A percentile compares a stretch with the other conserved stretches of the same genome.
Evolutionary conservation across 92 coral and sea anemone species (phyloP).

Genomic region (Bergia sp.): DNA sequence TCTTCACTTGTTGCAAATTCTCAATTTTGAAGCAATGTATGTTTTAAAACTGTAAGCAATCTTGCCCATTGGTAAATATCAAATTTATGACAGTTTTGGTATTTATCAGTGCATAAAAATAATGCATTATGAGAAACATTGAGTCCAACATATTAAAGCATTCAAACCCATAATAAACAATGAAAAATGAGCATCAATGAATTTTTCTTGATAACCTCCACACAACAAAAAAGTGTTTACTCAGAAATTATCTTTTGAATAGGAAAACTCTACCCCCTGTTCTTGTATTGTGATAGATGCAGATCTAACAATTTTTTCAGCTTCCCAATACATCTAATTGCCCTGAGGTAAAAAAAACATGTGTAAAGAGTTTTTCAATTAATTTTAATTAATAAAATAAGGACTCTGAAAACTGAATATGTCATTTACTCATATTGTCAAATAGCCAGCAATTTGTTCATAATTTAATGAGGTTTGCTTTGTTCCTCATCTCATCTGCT

Average conservation of each 20-base stretch:
- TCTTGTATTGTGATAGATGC: background rate
- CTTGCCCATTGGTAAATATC: too few relatives aligned
- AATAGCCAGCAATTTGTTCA: background rate
- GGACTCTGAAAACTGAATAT: background rate
- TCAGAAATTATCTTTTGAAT: background rate
- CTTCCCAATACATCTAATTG: background rate
- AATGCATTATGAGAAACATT: background rate
- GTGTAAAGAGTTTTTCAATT: conserved; percentile 7
- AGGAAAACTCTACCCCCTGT: background rate
- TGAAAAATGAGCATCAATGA: background rate
- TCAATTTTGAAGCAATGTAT: too few relatives aligned
- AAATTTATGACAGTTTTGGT: background rate
- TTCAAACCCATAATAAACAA: background rate
- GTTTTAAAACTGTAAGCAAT: too few relatives aligned
- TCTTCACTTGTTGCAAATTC: too few relatives aligned
- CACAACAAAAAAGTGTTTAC: background rate
- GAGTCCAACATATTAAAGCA: background rate
- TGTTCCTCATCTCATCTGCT: background rate
- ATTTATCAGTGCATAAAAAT: too few relatives aligned
- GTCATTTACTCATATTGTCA: background rate
- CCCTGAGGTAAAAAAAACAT: background rate
- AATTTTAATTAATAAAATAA: conserved; percentile 13
- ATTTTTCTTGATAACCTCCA: background rate
- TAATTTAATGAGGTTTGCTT: background rate
- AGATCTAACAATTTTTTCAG: background rate